Base-by-base conservation (phyloP, 2,888 invertebrate genomes). In the Drosophila affinis region DNA sequence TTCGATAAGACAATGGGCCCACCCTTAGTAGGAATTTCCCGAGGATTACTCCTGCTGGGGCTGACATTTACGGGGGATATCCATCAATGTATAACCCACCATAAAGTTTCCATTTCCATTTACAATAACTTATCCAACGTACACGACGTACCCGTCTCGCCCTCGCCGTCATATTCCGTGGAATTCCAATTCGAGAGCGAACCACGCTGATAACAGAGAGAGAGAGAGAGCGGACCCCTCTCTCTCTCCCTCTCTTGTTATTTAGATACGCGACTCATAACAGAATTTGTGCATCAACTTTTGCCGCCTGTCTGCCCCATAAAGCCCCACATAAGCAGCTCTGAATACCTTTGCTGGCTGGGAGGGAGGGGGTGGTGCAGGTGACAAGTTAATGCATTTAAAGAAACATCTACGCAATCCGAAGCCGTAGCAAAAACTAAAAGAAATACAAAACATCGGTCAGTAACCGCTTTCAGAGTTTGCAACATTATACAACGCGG, bases 401-500 rank as follows among this genome's bases (percentile, higher is more conserved):
- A 59, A 73, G 59, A 67, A 67, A 68, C 57, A 67, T 47, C 48
- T 55, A 67, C 57, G 76, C 76, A 77, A 76, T 52, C 61, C 75
- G 80, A 81, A 81, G 80, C 81, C 81, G 60, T 84, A 81, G 67
- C 72, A 81, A 72, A 39, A 39, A 39, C n/a, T n/a, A n/a, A n/a
- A n/a, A n/a, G n/a, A n/a, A n/a, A n/a, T n/a, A n/a, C n/a, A n/a
- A n/a, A 76, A 73, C 70, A 64, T 70, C 84, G 87, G 87, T 86
- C 87, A 86, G 63, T 77, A 83, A 78, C 81, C 84, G 81, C 62
- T 72, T 77, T 71, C 39, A 70, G 64, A 62, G 47, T 71, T n/a
- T 81, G 82, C 78, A 82, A 86, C 84, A 78, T 78, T 82, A 83
- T 86, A 83, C 81, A 83, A 86, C 76, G n/a, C n/a, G n/a, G n/a